Evolutionary conservation across 2,113 vertebrate species (phyloP).

Genomic region (Gyps fulvus): DNA sequence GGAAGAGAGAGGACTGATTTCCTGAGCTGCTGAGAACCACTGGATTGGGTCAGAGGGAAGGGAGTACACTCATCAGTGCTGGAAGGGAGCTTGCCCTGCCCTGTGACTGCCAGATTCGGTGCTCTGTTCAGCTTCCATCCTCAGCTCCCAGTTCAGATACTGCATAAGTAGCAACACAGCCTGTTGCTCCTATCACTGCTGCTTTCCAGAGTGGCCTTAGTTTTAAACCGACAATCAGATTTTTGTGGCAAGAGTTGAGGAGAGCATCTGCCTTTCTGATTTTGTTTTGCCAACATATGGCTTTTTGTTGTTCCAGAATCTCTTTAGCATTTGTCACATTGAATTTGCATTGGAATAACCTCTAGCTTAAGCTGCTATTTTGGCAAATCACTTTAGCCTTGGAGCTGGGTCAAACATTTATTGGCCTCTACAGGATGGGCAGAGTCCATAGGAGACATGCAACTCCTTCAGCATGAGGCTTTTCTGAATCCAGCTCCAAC

Average conservation of each 20-base stretch:
- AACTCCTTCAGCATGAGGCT: background rate
- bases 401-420: background rate
- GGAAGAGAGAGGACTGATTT: background rate
- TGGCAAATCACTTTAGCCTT: background rate
- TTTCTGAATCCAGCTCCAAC: background rate
- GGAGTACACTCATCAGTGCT: background rate
- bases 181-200: background rate
- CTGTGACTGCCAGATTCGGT: background rate
- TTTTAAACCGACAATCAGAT: background rate
- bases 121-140: background rate
- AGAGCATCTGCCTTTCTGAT: slow-evolving; percentile 9
- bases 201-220: background rate
- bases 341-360: background rate
- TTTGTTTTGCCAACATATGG: slow-evolving; percentile 15
- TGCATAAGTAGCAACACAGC: background rate
- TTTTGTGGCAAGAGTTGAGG: background rate
- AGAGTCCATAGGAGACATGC: background rate
- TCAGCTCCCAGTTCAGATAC: background rate
- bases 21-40: background rate
- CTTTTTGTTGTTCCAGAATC: slow-evolving; percentile 4
- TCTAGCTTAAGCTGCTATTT: slow-evolving; percentile 14
- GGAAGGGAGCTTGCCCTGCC: background rate
- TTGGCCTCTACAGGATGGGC: background rate
- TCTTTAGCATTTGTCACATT: slow-evolving; percentile 34
- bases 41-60: background rate